Base-by-base conservation (phyloP, 1,140 invertebrate species). In the Arctopsyche grandis region DNA sequence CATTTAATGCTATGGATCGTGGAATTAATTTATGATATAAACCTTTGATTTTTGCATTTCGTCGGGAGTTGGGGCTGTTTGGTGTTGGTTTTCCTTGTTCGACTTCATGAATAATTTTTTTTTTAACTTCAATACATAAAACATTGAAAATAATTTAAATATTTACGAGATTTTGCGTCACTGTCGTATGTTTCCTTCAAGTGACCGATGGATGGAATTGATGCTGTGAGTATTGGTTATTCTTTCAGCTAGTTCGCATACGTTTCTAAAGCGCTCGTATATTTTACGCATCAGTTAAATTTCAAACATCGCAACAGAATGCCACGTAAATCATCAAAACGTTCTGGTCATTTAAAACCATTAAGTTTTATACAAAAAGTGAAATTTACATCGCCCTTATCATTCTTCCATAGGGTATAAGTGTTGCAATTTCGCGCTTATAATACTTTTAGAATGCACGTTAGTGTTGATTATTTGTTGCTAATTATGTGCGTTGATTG, bases 121-220 rank as follows among this genome's bases (percentile, higher is more conserved):
- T 74, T 19, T 74, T 52, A 56, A 76, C 29, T 52, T 26, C 44
- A 76, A 80, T 82, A 56, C 78, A 82, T 82, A 78, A 82, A 82
- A 82, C 81, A 82, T 82, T 69, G 44, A 75, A 38, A 24, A 9
- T 10, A 16, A 60, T 76, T 63, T 76, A 58, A 76, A 76, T 76
- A 76, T 76, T 63, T 76, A 76, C 16, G 38, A 10, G 24, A 22
- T 76, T 44, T 76, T 76, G 26, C 56, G 52, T 76, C 24, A 76
- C 16, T 4, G 14, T 46, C 43, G 56, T 63, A 63, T 38, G 29
- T 43, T 76, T 66, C 21, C 24, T 0, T 66, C 9, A 3, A 3
- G 26, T 66, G 16, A 60, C 7, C 16, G 3, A 19, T 7, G 9
- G 56, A 60, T 1, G 1, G 56, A 19, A 60, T 1, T 60, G n/a